Evolutionary conservation across 2,797 vertebrate species (phyloP).

Genomic region (Hypotaenidia okinawae): DNA sequence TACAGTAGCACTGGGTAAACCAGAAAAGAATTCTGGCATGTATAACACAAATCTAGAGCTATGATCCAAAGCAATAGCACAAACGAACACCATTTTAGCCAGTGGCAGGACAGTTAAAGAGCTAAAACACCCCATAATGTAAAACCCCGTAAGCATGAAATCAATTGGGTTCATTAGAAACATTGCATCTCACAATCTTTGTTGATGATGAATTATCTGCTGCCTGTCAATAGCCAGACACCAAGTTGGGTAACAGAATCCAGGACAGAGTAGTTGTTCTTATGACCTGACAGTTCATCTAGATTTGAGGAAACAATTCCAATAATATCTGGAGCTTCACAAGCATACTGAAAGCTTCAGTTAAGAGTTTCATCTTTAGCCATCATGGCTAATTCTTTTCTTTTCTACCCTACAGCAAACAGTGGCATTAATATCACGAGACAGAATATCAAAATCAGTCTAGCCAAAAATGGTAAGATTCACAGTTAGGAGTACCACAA

Average conservation of each 20-base stretch:
- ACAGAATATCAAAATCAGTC: not conserved
- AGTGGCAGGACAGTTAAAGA: not conserved
- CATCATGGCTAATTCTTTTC: not conserved
- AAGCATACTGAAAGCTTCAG: not conserved
- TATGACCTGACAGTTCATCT: not conserved
- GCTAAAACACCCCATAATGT: not conserved
- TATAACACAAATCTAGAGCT: not conserved
- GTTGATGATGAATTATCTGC: slow-evolving; percentile 9
- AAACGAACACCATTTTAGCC: not conserved
- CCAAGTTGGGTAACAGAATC: not conserved
- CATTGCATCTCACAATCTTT: not conserved
- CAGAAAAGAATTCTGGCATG: not conserved
- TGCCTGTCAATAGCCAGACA: not conserved
- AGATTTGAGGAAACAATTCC: slow-evolving; percentile 1
- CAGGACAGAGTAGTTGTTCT: not conserved
- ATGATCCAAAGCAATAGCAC: accelerated
- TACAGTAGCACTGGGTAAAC: not conserved
- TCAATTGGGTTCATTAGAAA: slow-evolving; percentile 9
- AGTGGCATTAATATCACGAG: not conserved
- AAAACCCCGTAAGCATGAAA: not conserved
- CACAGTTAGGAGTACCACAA: not conserved
- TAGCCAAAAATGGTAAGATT: not conserved
- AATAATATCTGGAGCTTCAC: not conserved
- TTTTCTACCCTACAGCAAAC: not conserved
- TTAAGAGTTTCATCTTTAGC: not conserved